Evolutionary conservation across 2,888 invertebrate species (phyloP).

Genomic region (Furcula furcula): DNA sequence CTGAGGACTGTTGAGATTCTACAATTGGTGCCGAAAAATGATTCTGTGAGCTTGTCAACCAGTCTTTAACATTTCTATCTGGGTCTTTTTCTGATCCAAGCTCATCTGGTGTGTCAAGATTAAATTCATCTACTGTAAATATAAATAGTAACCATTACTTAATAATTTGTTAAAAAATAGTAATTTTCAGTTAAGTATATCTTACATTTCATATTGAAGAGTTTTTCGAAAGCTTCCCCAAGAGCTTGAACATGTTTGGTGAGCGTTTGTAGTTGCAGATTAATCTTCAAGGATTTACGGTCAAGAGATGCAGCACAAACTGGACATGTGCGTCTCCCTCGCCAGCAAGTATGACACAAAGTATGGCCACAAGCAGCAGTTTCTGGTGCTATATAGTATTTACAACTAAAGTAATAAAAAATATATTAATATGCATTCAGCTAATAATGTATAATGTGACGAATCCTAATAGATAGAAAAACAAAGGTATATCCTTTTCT

Average conservation of each 20-base stretch:
- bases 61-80: constrained; percentile 62
- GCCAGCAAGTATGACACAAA: constrained; percentile 64
- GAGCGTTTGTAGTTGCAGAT: constrained; percentile 45
- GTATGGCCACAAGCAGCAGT: constrained; percentile 65
- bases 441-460: too few species aligned
- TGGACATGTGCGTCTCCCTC: constrained; percentile 47
- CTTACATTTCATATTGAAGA: constrained; percentile 61
- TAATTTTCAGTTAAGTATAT: neutral
- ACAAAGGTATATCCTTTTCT: too few species aligned
- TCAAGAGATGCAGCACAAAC: constrained; percentile 45
- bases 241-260: constrained; percentile 49
- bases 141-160: neutral
- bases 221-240: constrained; percentile 49
- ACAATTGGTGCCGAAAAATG: constrained; percentile 59
- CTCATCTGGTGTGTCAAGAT: constrained; percentile 35
- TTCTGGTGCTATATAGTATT: constrained; percentile 55
- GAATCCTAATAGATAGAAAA: too few species aligned
- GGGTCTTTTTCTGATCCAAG: constrained; percentile 41
- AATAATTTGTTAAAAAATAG: neutral
- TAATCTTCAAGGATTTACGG: constrained; percentile 45
- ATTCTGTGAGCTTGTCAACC: constrained; percentile 67
- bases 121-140: constrained; percentile 59
- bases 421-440: too few species aligned
- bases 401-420: constrained; percentile 46
- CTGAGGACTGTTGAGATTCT: constrained; percentile 44